Percentiles rank a stretch among this genome's conserved stretches.
These are phyloP conservation scores for Planiliza haematocheilus DNA, from an alignment of 2,113 vertebrate species.

Conservation along the genomic window DNA sequence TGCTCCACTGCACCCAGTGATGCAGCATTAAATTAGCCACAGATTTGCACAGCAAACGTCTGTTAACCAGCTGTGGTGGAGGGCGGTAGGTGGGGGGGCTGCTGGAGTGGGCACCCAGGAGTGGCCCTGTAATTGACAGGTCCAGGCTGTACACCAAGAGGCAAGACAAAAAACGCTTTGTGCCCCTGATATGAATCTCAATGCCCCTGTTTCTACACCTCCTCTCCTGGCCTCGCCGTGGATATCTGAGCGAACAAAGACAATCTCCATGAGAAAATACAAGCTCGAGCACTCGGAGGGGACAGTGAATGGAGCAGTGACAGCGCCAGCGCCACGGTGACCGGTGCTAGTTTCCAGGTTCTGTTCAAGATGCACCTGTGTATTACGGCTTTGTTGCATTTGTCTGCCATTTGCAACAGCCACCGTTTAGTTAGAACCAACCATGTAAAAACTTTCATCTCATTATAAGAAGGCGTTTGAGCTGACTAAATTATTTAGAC, in stretches of 20 bases:
- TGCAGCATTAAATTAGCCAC: not conserved
- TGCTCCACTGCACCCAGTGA: no score
- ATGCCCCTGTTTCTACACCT: slow-evolving; percentile 57
- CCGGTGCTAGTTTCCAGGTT: slow-evolving; percentile 9
- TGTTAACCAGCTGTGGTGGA: slow-evolving; percentile 26
- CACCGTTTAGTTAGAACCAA: slow-evolving; percentile 7
- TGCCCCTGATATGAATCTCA: slow-evolving; percentile 74
- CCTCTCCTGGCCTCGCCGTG: slow-evolving; percentile 45
- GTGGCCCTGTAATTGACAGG: slow-evolving; percentile 51
- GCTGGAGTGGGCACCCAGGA: slow-evolving; percentile 23
- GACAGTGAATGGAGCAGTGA: slow-evolving; percentile 13
- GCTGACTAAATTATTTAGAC: not conserved
- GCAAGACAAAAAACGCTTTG: slow-evolving; percentile 75
- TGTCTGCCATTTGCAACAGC: slow-evolving; percentile 1
- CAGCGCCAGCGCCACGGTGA: not conserved
- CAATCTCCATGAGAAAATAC: slow-evolving; percentile 49
- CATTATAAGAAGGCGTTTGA: not conserved
- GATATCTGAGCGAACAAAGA: slow-evolving; percentile 62
- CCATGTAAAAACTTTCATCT: not conserved
- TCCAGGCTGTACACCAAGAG: slow-evolving; percentile 55
- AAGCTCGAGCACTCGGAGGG: slow-evolving; percentile 8
- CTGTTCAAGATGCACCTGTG: slow-evolving; percentile 2
- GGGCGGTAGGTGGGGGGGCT: not conserved
- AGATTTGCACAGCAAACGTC: slow-evolving; percentile 30
- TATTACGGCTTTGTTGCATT: not conserved